Conservation (phyloP, 2,113 vertebrate genomes). For the Oplegnathus fasciatus region DNA sequence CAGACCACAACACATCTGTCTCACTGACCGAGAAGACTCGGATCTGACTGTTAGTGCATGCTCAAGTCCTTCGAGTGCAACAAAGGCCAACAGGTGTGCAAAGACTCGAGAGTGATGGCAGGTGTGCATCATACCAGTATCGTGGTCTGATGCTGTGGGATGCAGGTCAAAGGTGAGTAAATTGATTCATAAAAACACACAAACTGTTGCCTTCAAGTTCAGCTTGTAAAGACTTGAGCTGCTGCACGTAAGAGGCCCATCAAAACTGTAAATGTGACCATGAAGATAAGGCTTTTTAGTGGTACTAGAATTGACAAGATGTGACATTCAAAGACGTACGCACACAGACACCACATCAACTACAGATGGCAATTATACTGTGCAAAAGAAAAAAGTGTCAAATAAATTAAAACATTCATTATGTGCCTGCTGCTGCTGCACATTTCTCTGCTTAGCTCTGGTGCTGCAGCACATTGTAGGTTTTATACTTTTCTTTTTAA, state of each 20-base stretch:
- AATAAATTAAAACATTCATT: neutral
- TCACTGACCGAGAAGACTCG: neutral
- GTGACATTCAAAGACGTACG: neutral
- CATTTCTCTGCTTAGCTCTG: neutral
- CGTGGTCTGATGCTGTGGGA: neutral
- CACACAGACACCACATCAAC: neutral
- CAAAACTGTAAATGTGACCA: constrained; percentile 1
- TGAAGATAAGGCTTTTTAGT: too few species aligned
- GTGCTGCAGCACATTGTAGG: neutral
- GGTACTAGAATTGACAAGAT: neutral
- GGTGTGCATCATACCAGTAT: neutral
- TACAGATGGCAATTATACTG: neutral
- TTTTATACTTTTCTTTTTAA: neutral
- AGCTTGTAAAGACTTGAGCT: neutral
- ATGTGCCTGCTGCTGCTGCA: neutral
- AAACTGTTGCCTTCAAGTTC: constrained; percentile 7
- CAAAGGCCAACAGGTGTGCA: constrained; percentile 42
- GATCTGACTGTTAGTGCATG: neutral
- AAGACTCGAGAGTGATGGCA: neutral
- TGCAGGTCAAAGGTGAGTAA: neutral
- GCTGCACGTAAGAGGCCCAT: neutral
- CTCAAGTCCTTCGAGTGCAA: neutral
- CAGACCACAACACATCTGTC: neutral
- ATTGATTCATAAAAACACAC: neutral
- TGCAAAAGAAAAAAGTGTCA: neutral